Evolutionary conservation across 1,140 invertebrate genomes (phyloP), one percentile per base, ranked within the genome.

Genomic region (Bombus haemorrhoidalis): DNA sequence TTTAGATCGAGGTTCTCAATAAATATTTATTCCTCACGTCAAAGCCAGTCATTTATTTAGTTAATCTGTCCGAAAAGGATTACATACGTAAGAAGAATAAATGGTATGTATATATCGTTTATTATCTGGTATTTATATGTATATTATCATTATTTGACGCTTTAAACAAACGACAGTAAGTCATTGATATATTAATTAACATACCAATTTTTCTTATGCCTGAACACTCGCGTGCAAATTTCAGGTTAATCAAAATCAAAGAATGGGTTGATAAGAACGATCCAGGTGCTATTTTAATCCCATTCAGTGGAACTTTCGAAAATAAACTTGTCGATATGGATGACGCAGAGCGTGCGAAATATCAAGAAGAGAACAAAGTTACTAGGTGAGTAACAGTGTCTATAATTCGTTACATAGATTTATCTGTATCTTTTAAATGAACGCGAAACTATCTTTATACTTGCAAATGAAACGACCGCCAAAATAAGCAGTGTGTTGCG

Each of bases 41-140:
- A 0, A 99, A 99, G 94, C 99, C 99, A 12, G 98, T 98, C 71
- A 98, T 99, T 92, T 99, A 99, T 95, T 95, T 99, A 78, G 97
- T 99, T 0, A 99, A 99, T 95, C 96, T 99, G 66, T 98, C 99
- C 0, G 99, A 99, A 94, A 99, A 99, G 94, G 99, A 99, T 95
- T 99, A 99, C 94, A 99, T 99, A 91, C 97, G 98, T 90, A 99
- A 99, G 96, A 99, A 99, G 95, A 99, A 99, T 94, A 99, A 99
- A 96, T 99, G 98, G 98, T 98, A 95, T 94, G 94, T 83, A 80
- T 37, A 22, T 9, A 6, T 28, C 32, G 37, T 69, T 69, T 39
- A 22, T 64, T 66, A 71, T 57, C 25, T n/a, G 25, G 2, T 12
- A 43, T 64, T 6, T 68, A 37, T 47, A 32, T 25, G 15, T 47